Conservation (phyloP, 2,113 vertebrate genomes). For the Promerops cafer region DNA sequence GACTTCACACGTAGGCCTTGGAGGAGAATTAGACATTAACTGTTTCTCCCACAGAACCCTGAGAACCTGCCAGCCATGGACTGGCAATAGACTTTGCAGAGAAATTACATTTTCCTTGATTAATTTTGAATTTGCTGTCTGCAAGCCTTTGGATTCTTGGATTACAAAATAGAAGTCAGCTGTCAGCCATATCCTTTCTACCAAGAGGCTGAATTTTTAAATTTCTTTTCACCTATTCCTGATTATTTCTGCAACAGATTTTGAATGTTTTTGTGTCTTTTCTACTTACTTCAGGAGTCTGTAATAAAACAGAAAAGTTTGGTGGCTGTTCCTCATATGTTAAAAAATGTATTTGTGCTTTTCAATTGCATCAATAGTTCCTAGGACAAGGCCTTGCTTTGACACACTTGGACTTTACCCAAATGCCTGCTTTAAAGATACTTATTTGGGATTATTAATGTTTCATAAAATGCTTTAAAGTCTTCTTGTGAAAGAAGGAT, state of each 20-base stretch:
- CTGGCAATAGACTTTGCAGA: background rate
- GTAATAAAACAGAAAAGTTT: background rate
- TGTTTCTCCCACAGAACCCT: background rate
- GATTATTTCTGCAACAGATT: background rate
- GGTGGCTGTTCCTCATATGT: background rate
- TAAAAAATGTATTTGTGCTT: background rate
- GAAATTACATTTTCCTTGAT: background rate
- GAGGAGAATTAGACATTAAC: background rate
- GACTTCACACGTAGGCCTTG: background rate
- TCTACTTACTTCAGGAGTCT: background rate
- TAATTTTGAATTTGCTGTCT: background rate
- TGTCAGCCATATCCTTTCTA: background rate
- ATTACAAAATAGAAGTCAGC: background rate
- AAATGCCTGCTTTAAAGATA: background rate
- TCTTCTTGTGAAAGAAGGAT: background rate
- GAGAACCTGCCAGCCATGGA: background rate
- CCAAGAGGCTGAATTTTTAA: background rate
- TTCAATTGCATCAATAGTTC: background rate
- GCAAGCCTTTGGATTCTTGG: background rate
- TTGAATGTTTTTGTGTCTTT: background rate
- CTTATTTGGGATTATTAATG: background rate
- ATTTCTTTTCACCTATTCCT: background rate
- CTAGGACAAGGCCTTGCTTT: background rate
- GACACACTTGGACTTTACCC: background rate
- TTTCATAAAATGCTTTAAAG: background rate